Conservation (phyloP, 1,140 invertebrate species). For the Anoplolepis gracilipes region DNA sequence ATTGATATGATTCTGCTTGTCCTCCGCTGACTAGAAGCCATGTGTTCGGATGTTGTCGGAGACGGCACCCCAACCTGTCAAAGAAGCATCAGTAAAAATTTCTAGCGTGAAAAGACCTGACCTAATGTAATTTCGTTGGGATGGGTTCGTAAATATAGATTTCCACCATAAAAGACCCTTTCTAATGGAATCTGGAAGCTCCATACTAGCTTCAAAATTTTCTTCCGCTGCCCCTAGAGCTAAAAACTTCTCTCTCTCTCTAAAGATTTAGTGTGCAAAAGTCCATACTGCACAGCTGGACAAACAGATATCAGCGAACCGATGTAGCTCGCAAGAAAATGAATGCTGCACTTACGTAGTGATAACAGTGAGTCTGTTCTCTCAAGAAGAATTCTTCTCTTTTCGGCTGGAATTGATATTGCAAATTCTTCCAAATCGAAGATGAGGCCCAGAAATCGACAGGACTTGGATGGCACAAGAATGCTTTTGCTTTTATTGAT, state of each 20-base stretch:
- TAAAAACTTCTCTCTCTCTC: not conserved
- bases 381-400: not conserved
- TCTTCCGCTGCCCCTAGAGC: not conserved
- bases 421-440: not conserved
- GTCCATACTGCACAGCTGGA: not conserved
- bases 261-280: not conserved
- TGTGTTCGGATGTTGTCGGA: not conserved
- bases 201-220: not conserved
- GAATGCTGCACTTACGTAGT: not conserved
- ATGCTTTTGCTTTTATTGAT: not conserved
- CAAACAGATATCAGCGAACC: not conserved
- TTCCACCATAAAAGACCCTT: not conserved
- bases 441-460: not conserved
- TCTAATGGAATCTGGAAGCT: not conserved
- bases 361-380: no score
- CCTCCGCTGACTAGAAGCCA: not conserved
- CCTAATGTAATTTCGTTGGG: not conserved
- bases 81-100: not conserved
- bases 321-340: not conserved
- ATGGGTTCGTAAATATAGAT: not conserved
- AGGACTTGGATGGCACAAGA: not conserved
- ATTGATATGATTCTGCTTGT: conserved; percentile 12
- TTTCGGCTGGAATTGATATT: not conserved
- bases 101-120: not conserved
- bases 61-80: not conserved